Evolutionary conservation across 1,140 invertebrate genomes (phyloP).

Genomic region (Brachionus manjavacas): DNA sequence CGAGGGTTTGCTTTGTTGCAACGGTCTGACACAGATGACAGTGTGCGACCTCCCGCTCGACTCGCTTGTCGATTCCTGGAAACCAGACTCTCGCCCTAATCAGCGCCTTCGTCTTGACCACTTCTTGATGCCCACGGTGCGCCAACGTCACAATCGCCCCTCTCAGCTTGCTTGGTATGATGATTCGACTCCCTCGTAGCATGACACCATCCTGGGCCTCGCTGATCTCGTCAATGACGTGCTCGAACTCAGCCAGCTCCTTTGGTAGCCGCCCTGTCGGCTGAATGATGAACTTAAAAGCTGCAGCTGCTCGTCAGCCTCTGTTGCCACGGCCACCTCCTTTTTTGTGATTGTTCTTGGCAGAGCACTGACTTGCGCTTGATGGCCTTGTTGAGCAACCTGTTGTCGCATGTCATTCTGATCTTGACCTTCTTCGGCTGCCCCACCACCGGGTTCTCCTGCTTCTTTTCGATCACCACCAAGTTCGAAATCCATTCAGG

Average conservation of each 20-base stretch:
- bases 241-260: neutral
- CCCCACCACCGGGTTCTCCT: too few relatives aligned
- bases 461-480: too few relatives aligned
- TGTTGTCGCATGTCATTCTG: too few relatives aligned
- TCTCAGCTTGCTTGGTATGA: neutral
- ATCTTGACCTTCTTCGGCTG: too few relatives aligned
- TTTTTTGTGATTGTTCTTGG: neutral
- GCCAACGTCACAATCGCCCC: neutral
- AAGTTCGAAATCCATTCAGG: too few relatives aligned
- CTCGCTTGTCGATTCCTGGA: neutral
- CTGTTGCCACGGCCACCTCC: neutral
- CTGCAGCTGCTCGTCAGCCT: neutral
- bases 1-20: neutral
- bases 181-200: neutral
- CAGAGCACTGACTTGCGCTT: neutral
- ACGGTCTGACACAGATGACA: neutral
- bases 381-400: too few relatives aligned
- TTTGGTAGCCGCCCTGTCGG: neutral
- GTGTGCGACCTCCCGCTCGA: neutral
- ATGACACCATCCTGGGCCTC: neutral
- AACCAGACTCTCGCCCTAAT: neutral
- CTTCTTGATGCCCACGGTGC: neutral
- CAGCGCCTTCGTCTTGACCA: constrained; percentile 8
- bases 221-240: neutral
- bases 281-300: neutral